Evolutionary conservation across 2,113 vertebrate species (phyloP), one percentile per base, ranked within the genome.

Genomic region (Cavia porcellus): DNA sequence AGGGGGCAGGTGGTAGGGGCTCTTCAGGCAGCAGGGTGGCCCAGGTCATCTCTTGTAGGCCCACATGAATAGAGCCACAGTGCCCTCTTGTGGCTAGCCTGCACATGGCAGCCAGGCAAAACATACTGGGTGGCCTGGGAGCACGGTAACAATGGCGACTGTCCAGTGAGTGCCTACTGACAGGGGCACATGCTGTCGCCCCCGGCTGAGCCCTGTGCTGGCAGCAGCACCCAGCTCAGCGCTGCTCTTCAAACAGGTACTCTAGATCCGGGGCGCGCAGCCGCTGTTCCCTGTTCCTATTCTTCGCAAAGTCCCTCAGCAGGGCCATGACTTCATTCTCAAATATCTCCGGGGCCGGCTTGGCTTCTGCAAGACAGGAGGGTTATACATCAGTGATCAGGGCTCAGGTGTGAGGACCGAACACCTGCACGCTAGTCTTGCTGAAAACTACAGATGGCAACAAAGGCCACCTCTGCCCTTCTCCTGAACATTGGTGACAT

Each of bases 281-380:
- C 96, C 99, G 98, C 97, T 99, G 98, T 91, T 99, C 98, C 84
- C 98, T 99, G 88, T 99, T 98, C 87, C 98, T 99, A 98, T 99
- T 99, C 97, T 99, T 99, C 82, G 99, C 96, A 32, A 99, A 99
- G 38, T 99, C 99, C 96, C 99, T 99, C 89, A 99, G 98, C 98
- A 99, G 97, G 30, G 99, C 98, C 99, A 99, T 97, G 72, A 99
- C 97, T 2, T 99, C 99, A 0, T 97, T 98, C 81, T 99, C 98
- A 4, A 99, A 98, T 57, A 98, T 98, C 0, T 96, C 97, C 0
- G 99, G 99, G 0, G 98, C 59, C 0, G 98, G 98, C 94, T 99
- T 99, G 0, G 98, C 98, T 93, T 98, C 98, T 99, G 97, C 0
- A 77, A 59, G 32, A 93, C 93, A 98, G 92, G 88, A 96, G 25